These are phyloP conservation scores for Raja brachyura DNA, from an alignment of 2,113 vertebrate species.

Conservation along the genomic window DNA sequence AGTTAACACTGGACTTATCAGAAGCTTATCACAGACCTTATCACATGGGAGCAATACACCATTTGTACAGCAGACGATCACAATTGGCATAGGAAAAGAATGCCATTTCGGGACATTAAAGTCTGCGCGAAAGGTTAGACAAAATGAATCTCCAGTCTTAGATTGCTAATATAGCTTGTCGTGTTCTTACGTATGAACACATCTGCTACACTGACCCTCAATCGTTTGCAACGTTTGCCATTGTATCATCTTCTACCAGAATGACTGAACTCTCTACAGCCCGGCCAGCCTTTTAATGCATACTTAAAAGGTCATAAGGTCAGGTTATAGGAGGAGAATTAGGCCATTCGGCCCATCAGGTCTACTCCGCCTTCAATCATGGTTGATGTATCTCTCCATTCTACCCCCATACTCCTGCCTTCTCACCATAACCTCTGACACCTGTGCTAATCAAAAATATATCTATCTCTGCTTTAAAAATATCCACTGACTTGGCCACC, in stretches of 20 bases:
- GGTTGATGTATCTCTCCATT: too few species aligned
- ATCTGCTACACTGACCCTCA: neutral
- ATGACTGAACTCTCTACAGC: neutral
- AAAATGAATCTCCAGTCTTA: neutral
- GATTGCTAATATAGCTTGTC: neutral
- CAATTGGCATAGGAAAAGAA: neutral
- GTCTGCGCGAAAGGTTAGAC: conserved; percentile 1
- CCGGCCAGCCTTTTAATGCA: neutral
- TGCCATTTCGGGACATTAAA: neutral
- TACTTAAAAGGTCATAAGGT: too few species aligned
- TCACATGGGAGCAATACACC: neutral
- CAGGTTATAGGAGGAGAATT: too few species aligned
- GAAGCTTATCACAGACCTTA: neutral
- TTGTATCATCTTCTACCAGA: neutral
- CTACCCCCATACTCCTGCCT: too few species aligned
- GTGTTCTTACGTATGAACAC: neutral
- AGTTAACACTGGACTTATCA: neutral
- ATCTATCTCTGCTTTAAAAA: too few species aligned
- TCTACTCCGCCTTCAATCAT: too few species aligned
- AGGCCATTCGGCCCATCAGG: too few species aligned
- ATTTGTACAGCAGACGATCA: neutral
- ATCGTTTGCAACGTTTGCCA: neutral
- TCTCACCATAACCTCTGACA: too few species aligned
- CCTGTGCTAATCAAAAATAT: too few species aligned
- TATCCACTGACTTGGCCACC: too few species aligned